These are phyloP conservation scores for Dryobates pubescens DNA, from an alignment of 2,797 vertebrate species.

Conservation along the genomic window DNA sequence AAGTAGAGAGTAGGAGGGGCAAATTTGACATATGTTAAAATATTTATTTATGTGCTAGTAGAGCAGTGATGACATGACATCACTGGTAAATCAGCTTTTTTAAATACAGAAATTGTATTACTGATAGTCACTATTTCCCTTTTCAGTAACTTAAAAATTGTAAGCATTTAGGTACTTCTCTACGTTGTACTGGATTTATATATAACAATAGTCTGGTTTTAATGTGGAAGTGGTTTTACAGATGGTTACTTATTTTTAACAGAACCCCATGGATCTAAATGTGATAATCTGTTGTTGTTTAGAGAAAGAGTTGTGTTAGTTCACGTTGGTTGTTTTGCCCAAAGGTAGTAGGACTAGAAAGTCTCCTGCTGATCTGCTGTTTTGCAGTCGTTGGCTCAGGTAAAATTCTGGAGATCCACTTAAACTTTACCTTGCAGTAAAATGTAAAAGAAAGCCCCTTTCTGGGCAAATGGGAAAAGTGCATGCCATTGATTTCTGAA, in stretches of 20 bases:
- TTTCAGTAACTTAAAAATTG: not conserved
- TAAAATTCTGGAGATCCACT: not conserved
- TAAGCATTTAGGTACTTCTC: not conserved
- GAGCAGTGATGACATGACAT: not conserved
- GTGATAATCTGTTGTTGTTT: not conserved
- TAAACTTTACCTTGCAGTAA: not conserved
- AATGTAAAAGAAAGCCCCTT: not conserved
- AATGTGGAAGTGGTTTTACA: not conserved
- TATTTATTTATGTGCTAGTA: not conserved
- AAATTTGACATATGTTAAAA: not conserved
- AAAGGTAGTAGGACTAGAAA: not conserved
- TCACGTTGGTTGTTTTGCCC: not conserved
- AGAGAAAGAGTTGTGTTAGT: not conserved
- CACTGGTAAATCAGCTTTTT: not conserved
- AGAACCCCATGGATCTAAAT: not conserved
- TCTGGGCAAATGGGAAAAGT: not conserved
- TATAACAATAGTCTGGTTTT: not conserved
- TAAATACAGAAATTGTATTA: not conserved
- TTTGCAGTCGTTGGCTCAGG: not conserved
- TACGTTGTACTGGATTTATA: not conserved
- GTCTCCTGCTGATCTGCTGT: not conserved
- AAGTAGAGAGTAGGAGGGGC: not conserved
- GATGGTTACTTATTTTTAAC: not conserved
- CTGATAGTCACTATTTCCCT: not conserved
- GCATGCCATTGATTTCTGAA: not conserved